These are phyloP conservation scores for Ovis aries DNA, from an alignment of 2,113 vertebrate genomes.

Conservation along the genomic window DNA sequence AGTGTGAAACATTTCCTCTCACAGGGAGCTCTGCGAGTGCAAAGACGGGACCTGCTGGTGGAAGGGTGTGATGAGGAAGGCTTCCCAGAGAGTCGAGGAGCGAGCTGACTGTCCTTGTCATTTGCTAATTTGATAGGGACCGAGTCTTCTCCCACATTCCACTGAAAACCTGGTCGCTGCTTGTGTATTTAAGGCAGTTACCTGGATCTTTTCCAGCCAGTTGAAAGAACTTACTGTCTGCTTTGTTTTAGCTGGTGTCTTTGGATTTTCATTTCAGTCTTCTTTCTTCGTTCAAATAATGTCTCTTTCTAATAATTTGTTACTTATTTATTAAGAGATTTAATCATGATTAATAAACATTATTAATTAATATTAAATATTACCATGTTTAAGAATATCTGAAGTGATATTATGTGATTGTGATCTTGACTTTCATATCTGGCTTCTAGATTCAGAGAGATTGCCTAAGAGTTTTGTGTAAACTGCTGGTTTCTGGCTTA, in stretches of 20 bases:
- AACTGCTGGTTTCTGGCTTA: neutral
- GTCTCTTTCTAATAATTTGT: neutral
- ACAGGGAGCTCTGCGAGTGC: neutral
- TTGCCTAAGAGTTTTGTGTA: neutral
- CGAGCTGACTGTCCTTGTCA: neutral
- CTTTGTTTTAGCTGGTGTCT: neutral
- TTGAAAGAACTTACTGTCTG: neutral
- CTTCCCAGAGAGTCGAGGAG: neutral
- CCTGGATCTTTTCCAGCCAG: neutral
- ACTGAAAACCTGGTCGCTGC: neutral
- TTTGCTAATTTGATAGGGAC: neutral
- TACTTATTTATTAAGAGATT: neutral
- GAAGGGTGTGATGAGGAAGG: neutral
- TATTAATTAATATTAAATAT: too few relatives aligned
- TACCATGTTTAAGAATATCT: neutral
- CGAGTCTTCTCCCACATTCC: neutral
- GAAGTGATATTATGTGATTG: neutral
- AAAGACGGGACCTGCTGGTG: neutral
- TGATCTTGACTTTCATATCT: neutral
- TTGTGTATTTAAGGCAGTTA: neutral
- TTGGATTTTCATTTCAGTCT: neutral
- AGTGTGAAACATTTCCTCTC: neutral
- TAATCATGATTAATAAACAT: too few relatives aligned
- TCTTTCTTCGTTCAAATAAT: conserved; percentile 2
- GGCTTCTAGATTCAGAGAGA: neutral